Conservation (phyloP, 2,113 vertebrate species). For the Aptenodytes forsteri region DNA sequence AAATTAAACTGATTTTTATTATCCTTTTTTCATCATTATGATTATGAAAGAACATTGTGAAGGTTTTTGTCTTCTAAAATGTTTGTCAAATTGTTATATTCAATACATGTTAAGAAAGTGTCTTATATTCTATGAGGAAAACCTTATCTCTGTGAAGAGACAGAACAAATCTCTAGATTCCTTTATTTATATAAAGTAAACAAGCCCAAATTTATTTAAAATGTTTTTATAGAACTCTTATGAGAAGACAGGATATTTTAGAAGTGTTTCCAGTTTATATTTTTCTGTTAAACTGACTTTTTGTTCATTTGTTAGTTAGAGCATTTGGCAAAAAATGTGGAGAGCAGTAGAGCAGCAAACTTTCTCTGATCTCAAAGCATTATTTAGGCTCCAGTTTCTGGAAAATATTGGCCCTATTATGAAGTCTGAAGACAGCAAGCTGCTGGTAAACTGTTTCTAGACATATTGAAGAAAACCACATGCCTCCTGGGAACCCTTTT, state of each 20-base stretch:
- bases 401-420: neutral
- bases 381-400: neutral
- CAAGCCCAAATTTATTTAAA: neutral
- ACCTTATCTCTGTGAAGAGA: neutral
- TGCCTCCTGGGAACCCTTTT: neutral
- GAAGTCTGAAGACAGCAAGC: neutral
- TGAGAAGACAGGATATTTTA: neutral
- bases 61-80: neutral
- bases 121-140: neutral
- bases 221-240: neutral
- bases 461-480: neutral
- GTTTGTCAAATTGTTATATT: neutral
- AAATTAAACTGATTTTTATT: neutral
- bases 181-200: neutral
- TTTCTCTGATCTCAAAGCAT: neutral
- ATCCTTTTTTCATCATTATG: neutral
- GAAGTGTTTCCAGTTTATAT: neutral
- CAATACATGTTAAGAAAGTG: neutral
- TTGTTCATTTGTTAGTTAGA: neutral
- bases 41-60: neutral
- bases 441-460: neutral
- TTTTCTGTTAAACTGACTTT: neutral
- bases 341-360: neutral
- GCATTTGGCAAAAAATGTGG: neutral
- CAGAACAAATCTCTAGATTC: neutral